A percentile compares a stretch with the other conserved stretches of the same genome.
These are phyloP conservation scores for Lasioglossum vierecki DNA, from an alignment of 2,888 invertebrate genomes.

Conservation along the genomic window DNA sequence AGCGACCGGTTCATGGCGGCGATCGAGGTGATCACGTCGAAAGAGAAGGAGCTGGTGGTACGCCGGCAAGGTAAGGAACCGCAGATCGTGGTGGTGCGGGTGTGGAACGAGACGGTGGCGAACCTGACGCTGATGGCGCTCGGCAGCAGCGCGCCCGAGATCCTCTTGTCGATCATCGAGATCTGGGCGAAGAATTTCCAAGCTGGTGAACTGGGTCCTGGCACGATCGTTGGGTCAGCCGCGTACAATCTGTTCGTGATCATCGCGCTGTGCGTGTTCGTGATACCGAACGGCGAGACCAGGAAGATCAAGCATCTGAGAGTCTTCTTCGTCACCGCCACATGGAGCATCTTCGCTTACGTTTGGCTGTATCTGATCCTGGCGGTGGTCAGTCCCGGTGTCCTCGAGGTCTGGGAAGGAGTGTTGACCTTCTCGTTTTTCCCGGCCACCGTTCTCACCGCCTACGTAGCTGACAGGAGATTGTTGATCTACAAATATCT, in stretches of 20 bases:
- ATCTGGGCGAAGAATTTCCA: constrained; percentile 97
- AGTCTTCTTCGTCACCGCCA: constrained; percentile 98
- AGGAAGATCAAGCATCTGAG: constrained; percentile 97
- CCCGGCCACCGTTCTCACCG: constrained; percentile 97
- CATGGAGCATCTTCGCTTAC: constrained; percentile 99
- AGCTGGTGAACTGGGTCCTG: constrained; percentile 98
- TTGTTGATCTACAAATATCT: constrained; percentile 94
- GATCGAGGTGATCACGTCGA: constrained; percentile 99
- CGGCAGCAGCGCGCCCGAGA: constrained; percentile 99
- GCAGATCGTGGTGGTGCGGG: constrained; percentile 95
- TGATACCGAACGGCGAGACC: constrained; percentile 95
- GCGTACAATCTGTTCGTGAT: constrained; percentile 99
- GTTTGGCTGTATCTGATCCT: constrained; percentile 99
- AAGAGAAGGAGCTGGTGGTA: constrained; percentile 97
- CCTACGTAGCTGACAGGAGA: constrained; percentile 97
- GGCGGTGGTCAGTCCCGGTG: constrained; percentile 93
- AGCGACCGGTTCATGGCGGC: constrained; percentile 99
- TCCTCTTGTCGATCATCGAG: constrained; percentile 98
- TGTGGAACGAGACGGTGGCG: constrained; percentile 99
- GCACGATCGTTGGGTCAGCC: constrained; percentile 99
- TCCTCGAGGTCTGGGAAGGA: constrained; percentile 99
- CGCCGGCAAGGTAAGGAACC: constrained; percentile 94
- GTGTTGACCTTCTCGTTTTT: constrained; percentile 97
- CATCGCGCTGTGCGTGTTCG: constrained; percentile 96
- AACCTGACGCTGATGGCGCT: constrained; percentile 99